phyloP scores from a whole-genome alignment of 2,113 vertebrate species.

The Ageneiosus marmoratus region DNA sequence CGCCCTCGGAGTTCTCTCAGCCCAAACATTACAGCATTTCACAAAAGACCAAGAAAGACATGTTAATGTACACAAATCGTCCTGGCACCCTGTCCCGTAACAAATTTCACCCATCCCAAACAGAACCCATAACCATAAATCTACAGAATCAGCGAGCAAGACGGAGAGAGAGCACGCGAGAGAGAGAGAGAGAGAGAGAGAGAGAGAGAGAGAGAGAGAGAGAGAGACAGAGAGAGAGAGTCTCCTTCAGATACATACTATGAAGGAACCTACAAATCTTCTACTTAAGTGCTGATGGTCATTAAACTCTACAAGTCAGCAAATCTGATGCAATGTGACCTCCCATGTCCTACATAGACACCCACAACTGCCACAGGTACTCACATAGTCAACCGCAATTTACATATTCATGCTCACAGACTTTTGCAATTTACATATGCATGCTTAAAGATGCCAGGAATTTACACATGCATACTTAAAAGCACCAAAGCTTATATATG shows the following conservation, averaged over 20 bases:
- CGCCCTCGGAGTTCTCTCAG: background rate
- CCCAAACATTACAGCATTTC: background rate
- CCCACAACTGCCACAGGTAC: too few species aligned
- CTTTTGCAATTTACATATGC: background rate
- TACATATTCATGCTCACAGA: background rate
- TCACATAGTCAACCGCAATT: background rate
- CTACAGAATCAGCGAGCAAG: conserved; percentile 46
- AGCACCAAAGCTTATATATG: background rate
- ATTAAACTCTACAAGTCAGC: conserved; percentile 59
- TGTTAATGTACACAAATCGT: conserved; percentile 29
- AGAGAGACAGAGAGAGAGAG: conserved; percentile 7
- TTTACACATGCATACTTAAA: background rate
- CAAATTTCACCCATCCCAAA: conserved; percentile 56
- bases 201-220: conserved; percentile 17
- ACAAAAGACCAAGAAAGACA: conserved; percentile 16
- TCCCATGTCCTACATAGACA: conserved; percentile 48
- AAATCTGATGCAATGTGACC: conserved; percentile 39
- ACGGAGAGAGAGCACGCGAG: conserved; percentile 32
- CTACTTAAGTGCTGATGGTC: conserved; percentile 40
- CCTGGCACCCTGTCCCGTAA: conserved; percentile 51
- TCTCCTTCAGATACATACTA: conserved; percentile 17
- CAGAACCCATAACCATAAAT: conserved; percentile 60
- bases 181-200: conserved; percentile 35
- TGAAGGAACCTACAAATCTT: conserved; percentile 62
- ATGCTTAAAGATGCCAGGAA: background rate